These are phyloP conservation scores for Cryptotermes secundus DNA, from an alignment of 1,140 invertebrate genomes.

Conservation along the genomic window DNA sequence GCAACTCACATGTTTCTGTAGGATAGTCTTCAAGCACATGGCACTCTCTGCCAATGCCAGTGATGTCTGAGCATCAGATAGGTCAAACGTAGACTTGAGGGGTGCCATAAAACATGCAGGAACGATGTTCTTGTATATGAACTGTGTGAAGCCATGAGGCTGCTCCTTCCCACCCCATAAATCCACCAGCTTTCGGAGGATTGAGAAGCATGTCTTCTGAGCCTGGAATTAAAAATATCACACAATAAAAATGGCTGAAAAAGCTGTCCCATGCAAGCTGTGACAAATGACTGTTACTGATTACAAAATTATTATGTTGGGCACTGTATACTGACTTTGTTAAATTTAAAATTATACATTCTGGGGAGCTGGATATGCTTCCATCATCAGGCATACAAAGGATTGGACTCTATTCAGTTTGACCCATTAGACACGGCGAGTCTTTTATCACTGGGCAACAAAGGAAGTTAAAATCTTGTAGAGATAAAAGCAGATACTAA, in stretches of 20 bases:
- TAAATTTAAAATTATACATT: too few species aligned
- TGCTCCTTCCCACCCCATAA: constrained; percentile 52
- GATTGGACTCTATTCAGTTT: too few species aligned
- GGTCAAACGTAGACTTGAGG: constrained; percentile 56
- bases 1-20: constrained; percentile 48
- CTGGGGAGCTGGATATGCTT: too few species aligned
- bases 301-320: too few species aligned
- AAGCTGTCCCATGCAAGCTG: not conserved
- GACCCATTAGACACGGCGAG: too few species aligned
- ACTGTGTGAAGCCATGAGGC: constrained; percentile 51
- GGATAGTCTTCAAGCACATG: constrained; percentile 48
- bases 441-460: too few species aligned
- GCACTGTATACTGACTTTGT: too few species aligned
- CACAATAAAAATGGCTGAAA: not conserved
- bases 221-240: constrained; percentile 42
- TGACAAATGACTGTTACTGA: too few species aligned
- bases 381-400: too few species aligned
- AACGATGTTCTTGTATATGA: constrained; percentile 56
- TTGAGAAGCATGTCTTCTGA: constrained; percentile 59
- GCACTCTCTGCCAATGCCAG: constrained; percentile 52
- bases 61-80: constrained; percentile 56
- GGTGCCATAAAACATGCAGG: constrained; percentile 60
- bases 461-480: too few species aligned
- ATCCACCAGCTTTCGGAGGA: constrained; percentile 54
- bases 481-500: too few species aligned